Base-by-base conservation (phyloP, 2,113 vertebrate species). In the Pseudolaguvia tuberculata region DNA sequence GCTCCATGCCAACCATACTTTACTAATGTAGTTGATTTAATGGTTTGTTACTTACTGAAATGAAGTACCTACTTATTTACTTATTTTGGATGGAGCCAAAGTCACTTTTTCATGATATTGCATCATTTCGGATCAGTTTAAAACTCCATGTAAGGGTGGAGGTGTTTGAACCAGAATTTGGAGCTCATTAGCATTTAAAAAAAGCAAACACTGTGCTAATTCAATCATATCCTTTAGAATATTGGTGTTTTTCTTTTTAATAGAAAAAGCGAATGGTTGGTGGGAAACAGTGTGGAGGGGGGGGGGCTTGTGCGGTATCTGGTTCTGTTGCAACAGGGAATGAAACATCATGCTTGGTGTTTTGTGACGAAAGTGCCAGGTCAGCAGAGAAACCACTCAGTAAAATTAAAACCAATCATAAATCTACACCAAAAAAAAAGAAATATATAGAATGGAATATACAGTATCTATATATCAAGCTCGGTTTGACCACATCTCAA, bases 361-460 rank as follows among this genome's bases (percentile, higher is more conserved):
- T 72, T n/a, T 20, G 56, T 50, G 42, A 15, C n/a, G 52, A 67
- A 69, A 67, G 70, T 69, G 80, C 80, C 50, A 5, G 20, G 73
- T 85, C 81, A 85, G 81, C 83, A 77, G 69, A 78, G 75, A 51
- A 82, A 73, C 76, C 81, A 84, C 84, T 83, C 79, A 84, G 57
- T 62, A 39, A 78, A 82, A 84, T 82, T 51, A 83, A 83, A 75
- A 69, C 65, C 71, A 75, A 79, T 84, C 78, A 83, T 84, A 83
- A 84, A 85, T 79, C 82, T 83, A 45, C 65, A 23, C 72, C 63
- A 47, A 66, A 79, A 62, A 78, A 27, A 70, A 75, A 20, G 11
- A 56, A 35, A 69, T 50, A 70, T 73, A 63, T 52, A 73, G 58
- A 73, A 63, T 39, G 53, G 25, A 53, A 73, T 73, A 73, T 73